Conservation (phyloP, 1,140 invertebrate species). For the Aphaenogaster ashmeadi region DNA sequence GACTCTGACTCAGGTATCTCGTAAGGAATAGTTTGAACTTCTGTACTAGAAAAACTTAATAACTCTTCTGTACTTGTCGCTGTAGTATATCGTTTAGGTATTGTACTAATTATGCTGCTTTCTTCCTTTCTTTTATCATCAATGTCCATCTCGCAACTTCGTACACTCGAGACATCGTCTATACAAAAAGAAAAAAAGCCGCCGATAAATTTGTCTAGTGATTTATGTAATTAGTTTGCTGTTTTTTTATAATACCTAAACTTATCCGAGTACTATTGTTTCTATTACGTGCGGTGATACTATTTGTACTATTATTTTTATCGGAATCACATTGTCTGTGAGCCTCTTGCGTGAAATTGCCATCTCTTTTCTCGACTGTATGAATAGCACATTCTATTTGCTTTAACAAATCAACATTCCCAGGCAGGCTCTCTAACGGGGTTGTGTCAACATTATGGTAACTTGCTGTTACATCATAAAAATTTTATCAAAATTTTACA, state of each 20-base stretch:
- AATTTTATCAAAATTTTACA: constrained; percentile 17
- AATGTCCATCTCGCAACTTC: constrained; percentile 38
- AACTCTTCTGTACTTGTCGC: constrained; percentile 84
- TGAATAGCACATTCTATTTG: neutral
- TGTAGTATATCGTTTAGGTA: constrained; percentile 77
- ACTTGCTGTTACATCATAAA: constrained; percentile 34
- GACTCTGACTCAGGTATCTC: constrained; percentile 79
- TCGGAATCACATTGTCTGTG: constrained; percentile 10
- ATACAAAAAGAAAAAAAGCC: neutral
- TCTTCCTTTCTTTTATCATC: constrained; percentile 33
- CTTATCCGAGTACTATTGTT: constrained; percentile 4
- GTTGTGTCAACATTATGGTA: constrained; percentile 81
- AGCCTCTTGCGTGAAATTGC: neutral
- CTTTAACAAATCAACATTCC: constrained; percentile 70
- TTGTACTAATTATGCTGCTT: neutral
- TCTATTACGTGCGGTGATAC: neutral
- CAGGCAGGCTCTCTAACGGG: constrained; percentile 83
- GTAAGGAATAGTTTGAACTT: constrained; percentile 83
- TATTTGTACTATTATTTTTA: constrained; percentile 29
- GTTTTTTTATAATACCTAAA: constrained; percentile 22
- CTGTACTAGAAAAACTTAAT: constrained; percentile 78
- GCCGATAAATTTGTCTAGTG: neutral
- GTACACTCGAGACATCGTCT: constrained; percentile 40
- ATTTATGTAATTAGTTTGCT: neutral
- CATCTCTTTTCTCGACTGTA: constrained; percentile 4